These are phyloP conservation scores for Phenganax stokvisi DNA, from an alignment of 92 coral and sea anemone species.

Conservation along the genomic window DNA sequence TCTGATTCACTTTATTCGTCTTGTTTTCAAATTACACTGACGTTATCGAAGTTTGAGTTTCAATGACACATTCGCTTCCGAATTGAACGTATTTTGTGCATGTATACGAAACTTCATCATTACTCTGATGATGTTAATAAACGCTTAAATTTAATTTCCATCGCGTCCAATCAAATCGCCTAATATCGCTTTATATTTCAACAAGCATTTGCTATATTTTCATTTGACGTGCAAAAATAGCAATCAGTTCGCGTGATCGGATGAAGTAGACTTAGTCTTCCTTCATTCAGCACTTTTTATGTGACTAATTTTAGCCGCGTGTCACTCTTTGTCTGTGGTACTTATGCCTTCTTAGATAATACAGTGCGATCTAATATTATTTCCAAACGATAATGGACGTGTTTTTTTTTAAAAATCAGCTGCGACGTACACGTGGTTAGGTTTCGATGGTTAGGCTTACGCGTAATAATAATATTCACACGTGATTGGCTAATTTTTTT, in stretches of 20 bases:
- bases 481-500: constrained; percentile 32
- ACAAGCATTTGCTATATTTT: constrained; percentile 9
- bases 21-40: not conserved
- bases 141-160: not conserved
- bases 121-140: too few relatives aligned
- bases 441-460: constrained; percentile 25
- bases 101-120: too few relatives aligned
- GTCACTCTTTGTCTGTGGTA: not conserved
- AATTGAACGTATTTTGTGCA: too few relatives aligned
- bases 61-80: too few relatives aligned
- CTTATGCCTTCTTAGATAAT: not conserved
- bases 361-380: not conserved
- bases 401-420: constrained; percentile 29
- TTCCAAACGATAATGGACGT: constrained; percentile 21
- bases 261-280: constrained; percentile 6
- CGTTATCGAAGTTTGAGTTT: too few relatives aligned
- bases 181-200: not conserved
- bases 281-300: constrained; percentile 5
- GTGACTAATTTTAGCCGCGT: constrained; percentile 4
- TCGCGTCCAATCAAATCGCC: not conserved
- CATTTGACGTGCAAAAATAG: constrained; percentile 19
- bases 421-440: constrained; percentile 27
- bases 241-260: constrained; percentile 6
- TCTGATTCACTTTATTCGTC: constrained; percentile 16
- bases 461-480: constrained; percentile 3